A percentile compares a stretch with the other conserved stretches of the same genome.
phyloP scores from a whole-genome alignment of 2,888 invertebrate species.

The Trileptium ribeirensis region DNA sequence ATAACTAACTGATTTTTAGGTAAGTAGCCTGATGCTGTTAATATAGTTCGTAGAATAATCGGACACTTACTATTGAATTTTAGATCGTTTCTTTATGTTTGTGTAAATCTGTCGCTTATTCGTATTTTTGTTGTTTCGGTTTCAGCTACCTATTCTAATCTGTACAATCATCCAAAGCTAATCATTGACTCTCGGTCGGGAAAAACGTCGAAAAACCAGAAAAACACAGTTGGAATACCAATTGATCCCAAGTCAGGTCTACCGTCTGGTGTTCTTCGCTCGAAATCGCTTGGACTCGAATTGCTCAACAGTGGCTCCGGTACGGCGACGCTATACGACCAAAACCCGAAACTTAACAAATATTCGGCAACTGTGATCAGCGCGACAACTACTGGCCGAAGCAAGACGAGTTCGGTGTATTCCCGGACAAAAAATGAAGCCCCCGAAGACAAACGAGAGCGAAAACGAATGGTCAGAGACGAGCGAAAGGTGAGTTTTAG shows the following conservation, averaged over 20 bases:
- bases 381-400: too few species aligned
- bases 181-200: conserved; percentile 59
- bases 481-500: conserved; percentile 60
- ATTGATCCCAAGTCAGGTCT: conserved; percentile 42
- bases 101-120: too few species aligned
- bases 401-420: conserved; percentile 28
- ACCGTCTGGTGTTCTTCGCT: conserved; percentile 41
- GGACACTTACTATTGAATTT: too few species aligned
- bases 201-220: not conserved
- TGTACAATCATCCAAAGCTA: conserved; percentile 82
- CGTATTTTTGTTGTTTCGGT: not conserved
- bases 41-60: too few species aligned
- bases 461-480: conserved; percentile 72
- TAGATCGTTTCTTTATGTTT: too few species aligned
- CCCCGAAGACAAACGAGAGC: conserved; percentile 67
- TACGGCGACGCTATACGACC: conserved; percentile 31
- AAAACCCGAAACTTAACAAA: too few species aligned
- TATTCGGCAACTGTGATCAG: not conserved
- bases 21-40: too few species aligned
- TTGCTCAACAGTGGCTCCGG: not conserved
- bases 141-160: conserved; percentile 71
- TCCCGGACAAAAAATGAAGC: conserved; percentile 67
- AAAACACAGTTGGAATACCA: conserved; percentile 27
- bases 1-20: too few species aligned
- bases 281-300: conserved; percentile 41